phyloP scores from a whole-genome alignment of 2,113 vertebrate genomes.

The Leucopternis melanops region DNA sequence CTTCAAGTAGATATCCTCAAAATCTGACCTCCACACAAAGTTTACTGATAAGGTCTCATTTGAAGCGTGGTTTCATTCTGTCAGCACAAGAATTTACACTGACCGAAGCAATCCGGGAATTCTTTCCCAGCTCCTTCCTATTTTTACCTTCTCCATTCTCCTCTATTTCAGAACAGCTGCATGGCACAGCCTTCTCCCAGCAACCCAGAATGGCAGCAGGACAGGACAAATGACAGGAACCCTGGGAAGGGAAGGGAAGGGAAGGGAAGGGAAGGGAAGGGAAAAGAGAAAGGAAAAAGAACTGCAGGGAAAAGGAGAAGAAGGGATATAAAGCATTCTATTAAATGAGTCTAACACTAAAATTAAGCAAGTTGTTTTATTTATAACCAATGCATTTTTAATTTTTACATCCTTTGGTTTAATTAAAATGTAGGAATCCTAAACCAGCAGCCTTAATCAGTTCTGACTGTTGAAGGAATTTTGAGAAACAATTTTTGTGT shows the following conservation, averaged over 20 bases:
- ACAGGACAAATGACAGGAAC: neutral
- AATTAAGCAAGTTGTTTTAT: neutral
- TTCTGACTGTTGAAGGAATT: neutral
- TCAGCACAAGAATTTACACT: neutral
- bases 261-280: neutral
- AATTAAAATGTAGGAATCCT: neutral
- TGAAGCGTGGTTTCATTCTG: neutral
- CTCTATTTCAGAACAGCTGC: neutral
- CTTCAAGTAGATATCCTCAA: neutral
- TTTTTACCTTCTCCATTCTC: neutral
- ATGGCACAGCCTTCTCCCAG: neutral
- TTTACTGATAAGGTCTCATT: too few relatives aligned
- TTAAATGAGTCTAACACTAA: neutral
- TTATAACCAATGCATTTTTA: neutral
- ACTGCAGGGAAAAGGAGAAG: neutral
- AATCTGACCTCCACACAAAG: neutral
- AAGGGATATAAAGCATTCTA: neutral
- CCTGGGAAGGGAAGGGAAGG: too few relatives aligned
- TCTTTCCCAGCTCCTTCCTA: neutral
- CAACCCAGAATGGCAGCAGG: neutral
- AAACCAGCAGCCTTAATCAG: neutral
- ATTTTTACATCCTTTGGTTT: neutral
- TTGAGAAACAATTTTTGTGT: neutral
- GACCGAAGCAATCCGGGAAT: neutral
- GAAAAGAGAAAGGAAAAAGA: neutral